Evolutionary conservation across 2,888 invertebrate species (phyloP), one percentile per base, ranked within the genome.

Genomic region (Drosophila formosana): DNA sequence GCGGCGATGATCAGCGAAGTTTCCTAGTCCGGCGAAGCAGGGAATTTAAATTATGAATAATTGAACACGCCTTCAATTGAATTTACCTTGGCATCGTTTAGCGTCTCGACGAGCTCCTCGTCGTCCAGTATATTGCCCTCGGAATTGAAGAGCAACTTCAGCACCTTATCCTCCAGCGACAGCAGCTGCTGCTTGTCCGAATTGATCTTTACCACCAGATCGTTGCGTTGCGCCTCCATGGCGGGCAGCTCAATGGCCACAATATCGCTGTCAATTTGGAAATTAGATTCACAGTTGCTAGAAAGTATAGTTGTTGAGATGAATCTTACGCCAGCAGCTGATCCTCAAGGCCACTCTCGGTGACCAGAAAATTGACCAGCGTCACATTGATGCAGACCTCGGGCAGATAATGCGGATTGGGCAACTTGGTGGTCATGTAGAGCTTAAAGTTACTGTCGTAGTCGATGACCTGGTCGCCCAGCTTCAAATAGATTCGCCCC

Each of bases 331-430:
- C 97, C 43, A 98, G 93, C 41, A 98, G 93, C 91, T 98, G 98
- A 92, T 98, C 98, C 91, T 98, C 98, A 3, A 98, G 93, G 3
- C 98, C 98, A 47, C 95, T 95, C 0, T 95, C 95, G 0, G 98
- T 98, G 37, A 98, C 98, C 57, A 98, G 96, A 91, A 98, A 98
- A 93, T 98, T 98, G 6, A 98, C 96, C 9, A 98, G 93, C 0
- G 97, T 97, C 1, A 98, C 98, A 93, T 97, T 97, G 67, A 97
- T 97, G 89, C 98, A 97, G 70, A 98, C 95, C 92, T 98, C 98
- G 0, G 98, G 98, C 72, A 98, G 92, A 92, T 98, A 98, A 93
- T 98, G 98, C 0, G 98, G 98, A 93, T 98, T 98, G 0, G 97
- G 95, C 61, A 98, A 93, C 92, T 98, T 98, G 1, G 98, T 97